Base-by-base conservation (phyloP, 2,113 vertebrate species). In the Phoenicopterus ruber region DNA sequence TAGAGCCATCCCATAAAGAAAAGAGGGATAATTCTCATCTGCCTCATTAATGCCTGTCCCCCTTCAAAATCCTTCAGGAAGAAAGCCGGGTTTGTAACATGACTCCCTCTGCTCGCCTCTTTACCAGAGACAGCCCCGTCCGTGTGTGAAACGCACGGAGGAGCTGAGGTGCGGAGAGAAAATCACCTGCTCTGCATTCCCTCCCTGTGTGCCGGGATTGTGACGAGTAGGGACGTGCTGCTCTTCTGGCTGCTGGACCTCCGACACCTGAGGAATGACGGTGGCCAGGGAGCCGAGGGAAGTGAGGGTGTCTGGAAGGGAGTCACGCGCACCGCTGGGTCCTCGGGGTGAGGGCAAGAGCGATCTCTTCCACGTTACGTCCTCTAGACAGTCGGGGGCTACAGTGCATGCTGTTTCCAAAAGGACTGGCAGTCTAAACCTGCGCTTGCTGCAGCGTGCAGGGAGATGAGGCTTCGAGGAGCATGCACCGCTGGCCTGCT, bases 291-390 rank as follows among this genome's bases (percentile, higher is more conserved):
- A 22, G 66, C 52, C 2, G 4, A 65, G 38, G 2, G 2, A 25
- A 13, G 20, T 3, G 61, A 16, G n/a, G n/a, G 14, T 49, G 26
- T 19, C 24, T 28, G 42, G 50, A 28, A 52, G 40, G 59, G 59
- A 63, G 15, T 16, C 12, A 13, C 9, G 28, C 46, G 3, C 28
- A 19, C 24, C 1, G 2, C 18, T 1, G 1, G 1, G 13, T 80
- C 46, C 46, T 15, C 12, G 61, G 40, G 26, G 15, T n/a, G 73
- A 18, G 52, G 58, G 13, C 42, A 36, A 50, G 63, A 22, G 54
- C 1, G 8, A 42, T 31, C 17, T 28, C 58, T 49, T n/a, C 19
- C n/a, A 22, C 34, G 5, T 59, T 44, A 58, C 44, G 36, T n/a
- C 18, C 10, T n/a, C 13, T 22, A 17, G 40, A 50, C n/a, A 12